phyloP scores from a whole-genome alignment of 2,113 vertebrate species.

The Garra rufa region DNA sequence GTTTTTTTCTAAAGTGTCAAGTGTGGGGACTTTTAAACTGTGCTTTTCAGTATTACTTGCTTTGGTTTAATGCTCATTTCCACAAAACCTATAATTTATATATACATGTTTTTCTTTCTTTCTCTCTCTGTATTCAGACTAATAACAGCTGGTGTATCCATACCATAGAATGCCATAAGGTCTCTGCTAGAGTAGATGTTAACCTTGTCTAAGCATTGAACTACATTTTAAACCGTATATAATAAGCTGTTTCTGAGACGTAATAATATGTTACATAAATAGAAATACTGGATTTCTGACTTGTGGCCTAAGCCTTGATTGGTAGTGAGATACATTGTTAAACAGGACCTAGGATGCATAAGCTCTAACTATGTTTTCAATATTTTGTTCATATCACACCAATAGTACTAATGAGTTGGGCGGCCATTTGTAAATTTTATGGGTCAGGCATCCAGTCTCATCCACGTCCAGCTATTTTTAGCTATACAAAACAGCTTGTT shows the following conservation, averaged over 20 bases:
- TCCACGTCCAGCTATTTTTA: no score
- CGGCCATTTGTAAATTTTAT: no score
- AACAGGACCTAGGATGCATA: background rate
- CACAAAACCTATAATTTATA: background rate
- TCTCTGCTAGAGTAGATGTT: conserved; percentile 1
- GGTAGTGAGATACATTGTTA: background rate
- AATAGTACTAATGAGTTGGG: background rate
- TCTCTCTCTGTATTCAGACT: background rate
- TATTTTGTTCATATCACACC: background rate
- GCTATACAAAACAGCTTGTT: no score
- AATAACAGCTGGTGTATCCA: background rate
- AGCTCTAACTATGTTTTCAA: background rate
- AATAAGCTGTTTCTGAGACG: conserved; percentile 14
- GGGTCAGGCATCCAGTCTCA: no score
- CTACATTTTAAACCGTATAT: background rate
- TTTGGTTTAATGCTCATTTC: background rate
- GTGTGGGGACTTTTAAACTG: conserved; percentile 11
- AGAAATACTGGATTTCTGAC: background rate
- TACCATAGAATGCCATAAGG: background rate
- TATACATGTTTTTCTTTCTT: background rate
- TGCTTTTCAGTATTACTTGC: background rate
- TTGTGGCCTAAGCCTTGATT: background rate
- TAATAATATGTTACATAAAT: conserved; percentile 25
- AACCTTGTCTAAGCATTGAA: conserved; percentile 22
- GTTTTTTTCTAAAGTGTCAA: conserved; percentile 60